These are phyloP conservation scores for Rhabdornis inornatus DNA, from an alignment of 2,113 vertebrate species.

Conservation along the genomic window DNA sequence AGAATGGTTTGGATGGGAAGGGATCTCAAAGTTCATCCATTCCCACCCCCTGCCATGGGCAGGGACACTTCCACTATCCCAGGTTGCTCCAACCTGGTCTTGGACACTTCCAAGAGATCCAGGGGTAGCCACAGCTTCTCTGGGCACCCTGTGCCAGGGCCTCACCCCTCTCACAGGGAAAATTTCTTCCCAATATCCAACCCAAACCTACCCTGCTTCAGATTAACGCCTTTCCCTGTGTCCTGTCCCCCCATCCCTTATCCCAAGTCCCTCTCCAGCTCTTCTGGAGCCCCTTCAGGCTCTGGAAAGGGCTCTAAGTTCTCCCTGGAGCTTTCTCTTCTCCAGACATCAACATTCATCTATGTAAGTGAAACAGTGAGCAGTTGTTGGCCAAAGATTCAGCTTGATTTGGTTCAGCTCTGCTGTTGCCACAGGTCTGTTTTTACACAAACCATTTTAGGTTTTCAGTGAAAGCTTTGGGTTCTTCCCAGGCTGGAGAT, in stretches of 20 bases:
- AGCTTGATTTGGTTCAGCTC: not conserved
- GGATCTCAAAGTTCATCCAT: not conserved
- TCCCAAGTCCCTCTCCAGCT: not conserved
- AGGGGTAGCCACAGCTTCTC: not conserved
- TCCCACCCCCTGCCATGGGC: not conserved
- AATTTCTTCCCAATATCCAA: not conserved
- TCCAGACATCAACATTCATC: not conserved
- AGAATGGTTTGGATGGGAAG: not conserved
- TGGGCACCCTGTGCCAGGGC: not conserved
- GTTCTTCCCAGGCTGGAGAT: not conserved
- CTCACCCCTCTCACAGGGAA: rapidly evolving
- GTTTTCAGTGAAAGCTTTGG: not conserved
- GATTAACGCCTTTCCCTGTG: rapidly evolving
- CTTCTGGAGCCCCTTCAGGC: not conserved
- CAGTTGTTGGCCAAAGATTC: not conserved
- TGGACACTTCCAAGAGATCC: not conserved
- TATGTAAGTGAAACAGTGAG: not conserved
- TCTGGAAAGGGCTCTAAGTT: rapidly evolving
- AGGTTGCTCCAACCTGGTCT: rapidly evolving
- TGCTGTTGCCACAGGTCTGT: not conserved
- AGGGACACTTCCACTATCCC: not conserved
- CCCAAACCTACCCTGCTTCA: not conserved
- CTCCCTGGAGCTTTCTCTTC: not conserved
- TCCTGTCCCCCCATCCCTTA: not conserved
- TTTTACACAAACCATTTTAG: not conserved